Conservation (phyloP, 2,113 vertebrate genomes). For the Scophthalmus maximus region DNA sequence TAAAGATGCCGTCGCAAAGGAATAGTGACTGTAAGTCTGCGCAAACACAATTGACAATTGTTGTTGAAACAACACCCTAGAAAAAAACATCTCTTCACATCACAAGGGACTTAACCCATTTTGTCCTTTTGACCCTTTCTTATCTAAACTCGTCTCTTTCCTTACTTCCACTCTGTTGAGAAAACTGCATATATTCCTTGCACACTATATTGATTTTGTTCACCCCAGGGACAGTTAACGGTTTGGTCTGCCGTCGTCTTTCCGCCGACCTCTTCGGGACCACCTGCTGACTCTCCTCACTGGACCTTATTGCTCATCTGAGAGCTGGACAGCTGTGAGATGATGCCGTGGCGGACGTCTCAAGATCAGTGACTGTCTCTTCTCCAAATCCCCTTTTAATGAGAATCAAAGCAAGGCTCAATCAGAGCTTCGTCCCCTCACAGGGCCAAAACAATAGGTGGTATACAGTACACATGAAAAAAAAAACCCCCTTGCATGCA, state of each 20-base stretch:
- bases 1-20: background rate
- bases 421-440: constrained; percentile 9
- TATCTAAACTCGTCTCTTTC: too few relatives aligned
- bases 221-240: background rate
- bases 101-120: too few relatives aligned
- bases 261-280: background rate
- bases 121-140: too few relatives aligned
- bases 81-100: too few relatives aligned
- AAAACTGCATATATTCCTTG: too few relatives aligned
- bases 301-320: too few relatives aligned
- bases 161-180: background rate
- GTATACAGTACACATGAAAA: too few relatives aligned
- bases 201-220: too few relatives aligned
- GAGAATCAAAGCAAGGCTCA: constrained; percentile 46
- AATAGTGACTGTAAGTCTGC: constrained; percentile 21
- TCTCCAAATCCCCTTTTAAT: constrained; percentile 55
- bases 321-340: too few relatives aligned
- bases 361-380: constrained; percentile 44
- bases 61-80: too few relatives aligned
- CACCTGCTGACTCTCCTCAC: background rate
- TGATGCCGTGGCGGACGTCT: constrained; percentile 4
- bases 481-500: too few relatives aligned
- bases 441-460: constrained; percentile 31
- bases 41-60: constrained; percentile 11
- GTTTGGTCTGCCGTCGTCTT: too few relatives aligned